Conservation (phyloP, 2,888 invertebrate species). For the Orthonevra nobilis region DNA sequence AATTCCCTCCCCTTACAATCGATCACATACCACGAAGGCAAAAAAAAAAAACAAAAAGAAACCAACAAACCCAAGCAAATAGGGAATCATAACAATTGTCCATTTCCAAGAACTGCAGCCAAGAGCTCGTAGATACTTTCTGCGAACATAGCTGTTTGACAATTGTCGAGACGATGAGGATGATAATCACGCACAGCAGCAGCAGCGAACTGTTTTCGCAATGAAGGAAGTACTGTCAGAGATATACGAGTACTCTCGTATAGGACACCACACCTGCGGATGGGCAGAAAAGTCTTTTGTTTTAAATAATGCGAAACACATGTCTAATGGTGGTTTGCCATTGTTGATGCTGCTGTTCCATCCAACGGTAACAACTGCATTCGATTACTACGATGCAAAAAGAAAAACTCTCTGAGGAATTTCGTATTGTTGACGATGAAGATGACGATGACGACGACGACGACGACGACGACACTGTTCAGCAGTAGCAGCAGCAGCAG, state of each 20-base stretch:
- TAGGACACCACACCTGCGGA: slow-evolving; percentile 70
- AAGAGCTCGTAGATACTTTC: slow-evolving; percentile 24
- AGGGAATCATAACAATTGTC: slow-evolving; percentile 52
- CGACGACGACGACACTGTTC: neutral
- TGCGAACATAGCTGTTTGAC: neutral
- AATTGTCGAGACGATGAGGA: slow-evolving; percentile 49
- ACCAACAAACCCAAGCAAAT: slow-evolving; percentile 14
- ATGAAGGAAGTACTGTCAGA: slow-evolving; percentile 60
- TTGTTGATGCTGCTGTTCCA: slow-evolving; percentile 31
- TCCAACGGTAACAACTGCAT: slow-evolving; percentile 59
- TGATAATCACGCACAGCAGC: slow-evolving; percentile 68
- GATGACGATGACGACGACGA: neutral
- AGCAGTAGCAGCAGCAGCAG: too few species aligned
- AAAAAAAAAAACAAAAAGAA: slow-evolving; percentile 8
- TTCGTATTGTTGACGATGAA: slow-evolving; percentile 47
- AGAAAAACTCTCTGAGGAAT: slow-evolving; percentile 73
- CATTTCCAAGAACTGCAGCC: slow-evolving; percentile 47
- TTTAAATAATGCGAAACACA: slow-evolving; percentile 70
- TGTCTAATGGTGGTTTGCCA: slow-evolving; percentile 67
- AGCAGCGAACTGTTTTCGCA: slow-evolving; percentile 50
- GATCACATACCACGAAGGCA: slow-evolving; percentile 62
- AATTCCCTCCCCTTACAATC: slow-evolving; percentile 67
- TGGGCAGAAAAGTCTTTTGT: slow-evolving; percentile 70
- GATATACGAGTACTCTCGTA: too few species aligned
- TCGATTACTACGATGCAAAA: slow-evolving; percentile 71